Conservation (phyloP, 2,888 invertebrate genomes). For the Sycophila texana region DNA sequence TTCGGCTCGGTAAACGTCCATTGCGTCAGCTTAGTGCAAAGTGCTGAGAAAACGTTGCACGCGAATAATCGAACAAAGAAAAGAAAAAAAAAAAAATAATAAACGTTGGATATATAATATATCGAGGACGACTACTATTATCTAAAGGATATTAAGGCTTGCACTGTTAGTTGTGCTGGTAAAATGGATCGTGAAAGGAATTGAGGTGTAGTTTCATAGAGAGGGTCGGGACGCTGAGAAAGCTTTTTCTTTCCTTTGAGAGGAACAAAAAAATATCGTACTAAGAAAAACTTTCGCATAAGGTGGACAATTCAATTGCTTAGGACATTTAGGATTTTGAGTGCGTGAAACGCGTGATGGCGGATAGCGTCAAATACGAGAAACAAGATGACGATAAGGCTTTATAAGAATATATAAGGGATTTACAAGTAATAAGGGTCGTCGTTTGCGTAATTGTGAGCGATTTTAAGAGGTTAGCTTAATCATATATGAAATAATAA, state of each 20-base stretch:
- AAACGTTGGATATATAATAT: slow-evolving; percentile 13
- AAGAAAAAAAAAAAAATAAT: slow-evolving; percentile 14
- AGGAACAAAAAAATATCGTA: slow-evolving; percentile 43
- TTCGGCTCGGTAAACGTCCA: slow-evolving; percentile 10
- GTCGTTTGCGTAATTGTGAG: slow-evolving; percentile 25
- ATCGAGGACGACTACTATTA: neutral
- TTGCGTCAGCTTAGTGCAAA: slow-evolving; percentile 7
- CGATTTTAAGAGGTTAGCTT: slow-evolving; percentile 38
- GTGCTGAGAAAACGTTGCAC: slow-evolving; percentile 47
- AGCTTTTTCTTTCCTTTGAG: slow-evolving; percentile 32
- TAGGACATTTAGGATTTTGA: slow-evolving; percentile 14
- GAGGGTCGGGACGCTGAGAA: slow-evolving; percentile 16
- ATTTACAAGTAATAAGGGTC: slow-evolving; percentile 44
- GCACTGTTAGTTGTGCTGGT: neutral
- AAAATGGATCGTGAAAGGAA: slow-evolving; percentile 25
- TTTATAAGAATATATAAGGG: slow-evolving; percentile 43
- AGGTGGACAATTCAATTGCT: slow-evolving; percentile 20
- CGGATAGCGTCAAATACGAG: neutral
- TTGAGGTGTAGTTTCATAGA: slow-evolving; percentile 23
- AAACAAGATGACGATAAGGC: slow-evolving; percentile 52
- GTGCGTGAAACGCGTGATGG: neutral
- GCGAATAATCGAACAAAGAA: slow-evolving; percentile 59
- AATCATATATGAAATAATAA: neutral
- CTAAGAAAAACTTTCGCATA: slow-evolving; percentile 11
- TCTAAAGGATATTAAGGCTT: slow-evolving; percentile 30